phyloP scores from a whole-genome alignment of 2,888 invertebrate genomes.

The Drosophila histrio region DNA sequence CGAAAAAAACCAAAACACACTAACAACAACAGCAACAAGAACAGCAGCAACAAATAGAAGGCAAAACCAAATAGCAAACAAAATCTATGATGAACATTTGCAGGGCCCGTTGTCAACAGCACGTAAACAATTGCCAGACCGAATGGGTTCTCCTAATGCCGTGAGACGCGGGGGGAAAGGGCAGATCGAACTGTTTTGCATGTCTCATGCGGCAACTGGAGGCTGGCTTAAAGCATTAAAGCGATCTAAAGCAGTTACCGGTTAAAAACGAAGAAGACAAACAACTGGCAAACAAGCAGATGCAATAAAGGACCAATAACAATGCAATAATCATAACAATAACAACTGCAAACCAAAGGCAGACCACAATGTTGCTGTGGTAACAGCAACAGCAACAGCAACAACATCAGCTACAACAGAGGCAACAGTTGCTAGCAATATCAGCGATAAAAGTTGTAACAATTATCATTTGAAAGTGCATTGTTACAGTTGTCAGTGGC shows the following conservation, averaged over 20 bases:
- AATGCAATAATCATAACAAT: constrained; percentile 76
- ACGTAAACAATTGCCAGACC: constrained; percentile 58
- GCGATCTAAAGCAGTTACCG: constrained; percentile 10
- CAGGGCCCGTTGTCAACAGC: constrained; percentile 38
- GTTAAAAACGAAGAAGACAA: constrained; percentile 27
- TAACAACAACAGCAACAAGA: constrained; percentile 23
- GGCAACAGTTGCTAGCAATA: constrained; percentile 70
- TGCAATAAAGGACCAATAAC: constrained; percentile 73
- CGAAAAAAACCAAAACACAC: constrained; percentile 15
- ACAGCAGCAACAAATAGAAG: constrained; percentile 7
- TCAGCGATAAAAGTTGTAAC: constrained; percentile 77
- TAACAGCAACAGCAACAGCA: constrained; percentile 34
- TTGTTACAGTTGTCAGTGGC: constrained; percentile 73
- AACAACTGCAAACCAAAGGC: constrained; percentile 44
- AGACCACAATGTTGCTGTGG: constrained; percentile 41
- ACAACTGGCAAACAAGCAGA: constrained; percentile 49
- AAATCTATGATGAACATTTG: constrained; percentile 42
- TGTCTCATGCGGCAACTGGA: constrained; percentile 1
- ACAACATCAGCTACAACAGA: constrained; percentile 17
- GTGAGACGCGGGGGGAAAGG: not conserved
- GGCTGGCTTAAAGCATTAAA: constrained; percentile 37
- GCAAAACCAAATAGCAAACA: constrained; percentile 46
- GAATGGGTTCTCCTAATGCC: constrained; percentile 35
- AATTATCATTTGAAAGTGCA: constrained; percentile 80
- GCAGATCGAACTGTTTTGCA: constrained; percentile 32